Evolutionary conservation across 2,888 invertebrate genomes (phyloP), one percentile per base, ranked within the genome.

Genomic region (Cactoblastis cactorum): DNA sequence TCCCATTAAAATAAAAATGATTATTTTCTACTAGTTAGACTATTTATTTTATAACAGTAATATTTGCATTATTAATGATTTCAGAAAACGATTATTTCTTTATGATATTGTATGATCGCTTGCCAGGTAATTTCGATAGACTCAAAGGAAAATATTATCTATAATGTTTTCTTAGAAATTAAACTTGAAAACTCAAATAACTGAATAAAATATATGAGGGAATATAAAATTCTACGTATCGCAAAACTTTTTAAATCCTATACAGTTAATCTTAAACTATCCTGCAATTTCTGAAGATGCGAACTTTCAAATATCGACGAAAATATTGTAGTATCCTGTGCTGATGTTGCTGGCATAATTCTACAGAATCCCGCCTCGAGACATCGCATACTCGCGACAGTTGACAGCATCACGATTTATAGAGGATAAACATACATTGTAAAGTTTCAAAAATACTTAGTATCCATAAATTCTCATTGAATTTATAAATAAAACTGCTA

Each of bases 401-500:
- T 51, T 58, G 58, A 58, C 58, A 58, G 56, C 53, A 50, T 37
- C 33, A 53, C 63, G 71, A 69, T 73, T 69, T 71, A 72, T 67
- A 56, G 53, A 57, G 53, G 55, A 54, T 57, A 56, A 58, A 51
- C 56, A 63, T 61, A 59, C 63, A 62, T 57, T 62, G 52, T 59
- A 57, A 65, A 66, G 56, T 55, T 62, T 65, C 50, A 64, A 66
- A 61, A 65, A 64, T 67, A 71, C 65, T 65, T 60, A 58, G 52
- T 62, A 53, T 55, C 57, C 43, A 68, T 65, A 70, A 63, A 67
- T 70, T 64, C 50, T 53, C 51, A 63, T 65, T 58, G 57, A 60
- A 63, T 45, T 50, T 35, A 53, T 58, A 60, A 56, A 61, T 60
- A 59, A 61, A 61, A 61, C 57, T 58, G 59, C 59, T 58, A 59